Evolutionary conservation across 1,140 invertebrate species (phyloP), one percentile per base, ranked within the genome.

Genomic region (Zaprionus vittiger): DNA sequence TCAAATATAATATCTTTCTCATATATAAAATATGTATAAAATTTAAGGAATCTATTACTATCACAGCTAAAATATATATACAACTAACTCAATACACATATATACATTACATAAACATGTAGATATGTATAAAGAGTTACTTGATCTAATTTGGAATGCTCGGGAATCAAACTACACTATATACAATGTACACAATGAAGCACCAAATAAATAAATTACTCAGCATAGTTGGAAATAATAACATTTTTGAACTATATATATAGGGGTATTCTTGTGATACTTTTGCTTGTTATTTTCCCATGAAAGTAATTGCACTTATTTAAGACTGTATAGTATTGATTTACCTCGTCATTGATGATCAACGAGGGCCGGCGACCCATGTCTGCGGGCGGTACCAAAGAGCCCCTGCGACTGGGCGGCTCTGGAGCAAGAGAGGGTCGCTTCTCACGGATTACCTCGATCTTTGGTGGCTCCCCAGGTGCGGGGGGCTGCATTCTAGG

Each of bases 311-410:
- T 55, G 2, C 31, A 15, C 26, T 56, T 56, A n/a, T 26, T 56
- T 11, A 14, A 20, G 17, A 47, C 41, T 47, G 4, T 3, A 11
- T 4, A 34, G 7, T 15, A 44, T 44, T 44, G 22, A 62, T 93
- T 94, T 95, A 98, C 98, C 96, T 98, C 97, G 93, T 98, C 97
- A 93, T 97, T 97, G 92, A 98, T 98, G 84, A 98, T 97, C 75
- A 98, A 94, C 83, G 97, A 97, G 72, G 97, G 96, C 81, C 97
- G 95, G 82, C 97, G 95, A 80, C 96, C 96, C 93, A 95, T 96
- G 93, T 96, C 96, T 90, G 97, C 97, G 62, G 97, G 97, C 52
- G 97, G 97, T 91, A 98, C 96, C 55, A 98, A 94, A 12, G 97
- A 98, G 26, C 97, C 97, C 83, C 97, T 94, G 76, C 97, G 94